phyloP scores from a whole-genome alignment of 2,113 vertebrate species.

The Albula glossodonta region DNA sequence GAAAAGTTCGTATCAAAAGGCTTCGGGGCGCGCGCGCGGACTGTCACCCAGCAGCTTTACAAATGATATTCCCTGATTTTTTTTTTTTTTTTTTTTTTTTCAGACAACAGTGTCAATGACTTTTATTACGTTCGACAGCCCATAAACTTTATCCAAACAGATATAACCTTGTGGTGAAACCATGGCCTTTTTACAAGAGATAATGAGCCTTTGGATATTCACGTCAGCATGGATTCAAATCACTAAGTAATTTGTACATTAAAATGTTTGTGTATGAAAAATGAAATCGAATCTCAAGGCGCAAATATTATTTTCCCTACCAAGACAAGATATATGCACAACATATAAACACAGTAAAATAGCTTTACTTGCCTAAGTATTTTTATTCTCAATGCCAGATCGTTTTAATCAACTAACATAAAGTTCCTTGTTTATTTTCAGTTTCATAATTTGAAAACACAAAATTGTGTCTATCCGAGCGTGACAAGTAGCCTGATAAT shows the following conservation, averaged over 20 bases:
- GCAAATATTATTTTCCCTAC: background rate
- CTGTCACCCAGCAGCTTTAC: background rate
- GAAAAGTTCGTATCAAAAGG: background rate
- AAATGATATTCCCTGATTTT: background rate
- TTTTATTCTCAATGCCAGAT: background rate
- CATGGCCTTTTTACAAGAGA: background rate
- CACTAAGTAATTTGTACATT: background rate
- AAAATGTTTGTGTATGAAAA: background rate
- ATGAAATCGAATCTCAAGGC: too few species aligned
- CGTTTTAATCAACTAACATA: background rate
- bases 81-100: background rate
- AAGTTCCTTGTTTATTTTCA: background rate
- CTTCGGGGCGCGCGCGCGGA: background rate
- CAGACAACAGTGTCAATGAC: background rate
- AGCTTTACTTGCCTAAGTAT: background rate
- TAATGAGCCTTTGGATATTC: background rate
- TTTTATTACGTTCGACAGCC: background rate
- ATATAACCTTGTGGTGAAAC: background rate
- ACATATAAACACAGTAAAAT: background rate
- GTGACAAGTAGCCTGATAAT: background rate
- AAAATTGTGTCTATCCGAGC: background rate
- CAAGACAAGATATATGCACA: background rate
- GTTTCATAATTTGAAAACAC: background rate
- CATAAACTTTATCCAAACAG: slow-evolving; percentile 6
- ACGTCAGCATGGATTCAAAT: background rate